Conservation (phyloP, 2,113 vertebrate species). For the mouse (Mus musculus) region GRCm39 chr13:64663501-64664000, state of each 20-base stretch:
- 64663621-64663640: neutral
- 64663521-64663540: neutral
- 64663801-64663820: neutral
- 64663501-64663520: neutral
- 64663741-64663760: neutral
- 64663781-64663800: neutral
- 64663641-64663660: too few relatives aligned
- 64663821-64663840: neutral
- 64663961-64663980: neutral
- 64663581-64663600: neutral
- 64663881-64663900: neutral
- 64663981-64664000: neutral
- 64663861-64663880: neutral
- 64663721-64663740: neutral
- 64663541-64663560: neutral
- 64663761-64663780: neutral
- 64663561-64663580: neutral
- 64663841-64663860: constrained; percentile 2
- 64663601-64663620: neutral
- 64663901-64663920: neutral
- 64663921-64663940: neutral
- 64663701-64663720: neutral
- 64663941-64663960: neutral
- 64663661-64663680: neutral
- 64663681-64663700: neutral